These are phyloP conservation scores for Macropis europaea DNA, from an alignment of 2,888 invertebrate species.

Conservation along the genomic window DNA sequence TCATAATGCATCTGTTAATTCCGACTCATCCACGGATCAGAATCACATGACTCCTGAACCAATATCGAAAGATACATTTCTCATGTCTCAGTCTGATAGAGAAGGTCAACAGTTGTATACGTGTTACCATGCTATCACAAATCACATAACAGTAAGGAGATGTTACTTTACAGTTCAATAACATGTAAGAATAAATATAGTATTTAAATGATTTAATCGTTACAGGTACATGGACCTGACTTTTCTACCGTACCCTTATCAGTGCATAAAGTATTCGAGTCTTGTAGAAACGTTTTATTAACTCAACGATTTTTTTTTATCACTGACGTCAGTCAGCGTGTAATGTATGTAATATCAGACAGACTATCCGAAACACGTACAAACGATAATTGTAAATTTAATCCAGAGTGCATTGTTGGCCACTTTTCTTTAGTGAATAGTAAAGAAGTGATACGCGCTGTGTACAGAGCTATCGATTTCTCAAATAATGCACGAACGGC, in stretches of 20 bases:
- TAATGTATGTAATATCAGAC: conserved; percentile 82
- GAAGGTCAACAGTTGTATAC: conserved; percentile 82
- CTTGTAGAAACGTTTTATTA: conserved; percentile 83
- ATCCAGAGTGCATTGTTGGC: conserved; percentile 82
- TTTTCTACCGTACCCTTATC: conserved; percentile 85
- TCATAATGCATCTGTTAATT: conserved; percentile 37
- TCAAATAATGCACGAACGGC: conserved; percentile 62
- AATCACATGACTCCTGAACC: conserved; percentile 59
- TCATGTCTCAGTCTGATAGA: conserved; percentile 82
- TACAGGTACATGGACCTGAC: conserved; percentile 85
- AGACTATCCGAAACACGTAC: conserved; percentile 82
- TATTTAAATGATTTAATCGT: conserved; percentile 45
- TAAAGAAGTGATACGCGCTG: conserved; percentile 81
- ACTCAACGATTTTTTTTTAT: conserved; percentile 86
- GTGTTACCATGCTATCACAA: conserved; percentile 82
- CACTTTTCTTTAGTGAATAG: conserved; percentile 81
- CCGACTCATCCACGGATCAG: conserved; percentile 54
- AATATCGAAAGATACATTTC: conserved; percentile 79
- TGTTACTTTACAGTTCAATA: conserved; percentile 19
- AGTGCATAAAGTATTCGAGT: conserved; percentile 85
- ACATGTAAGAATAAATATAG: not conserved
- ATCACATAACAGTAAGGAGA: conserved; percentile 81
- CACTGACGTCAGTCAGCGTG: conserved; percentile 80
- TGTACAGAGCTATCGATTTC: conserved; percentile 81
- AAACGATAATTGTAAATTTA: conserved; percentile 82